Evolutionary conservation across 2,888 invertebrate species (phyloP), one percentile per base, ranked within the genome.

Genomic region (Dryococelus australis): DNA sequence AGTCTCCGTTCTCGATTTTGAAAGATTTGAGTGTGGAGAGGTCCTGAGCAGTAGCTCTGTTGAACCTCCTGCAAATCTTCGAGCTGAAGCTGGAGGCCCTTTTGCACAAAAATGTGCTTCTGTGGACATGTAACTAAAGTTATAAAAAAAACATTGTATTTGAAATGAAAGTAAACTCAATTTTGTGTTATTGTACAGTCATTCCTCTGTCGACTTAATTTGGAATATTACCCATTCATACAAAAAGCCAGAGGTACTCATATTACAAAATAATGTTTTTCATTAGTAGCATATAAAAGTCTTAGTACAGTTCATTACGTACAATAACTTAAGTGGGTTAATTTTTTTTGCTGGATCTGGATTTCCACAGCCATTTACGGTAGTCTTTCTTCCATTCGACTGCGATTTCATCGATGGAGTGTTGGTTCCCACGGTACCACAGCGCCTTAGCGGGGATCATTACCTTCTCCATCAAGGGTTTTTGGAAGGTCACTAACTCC

Each of bases 1-100:
- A 78, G 90, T 93, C n/a, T 90, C 91, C 91, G 93, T 98, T 28
- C 91, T 97, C 13, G 97, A 98, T 92, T 99, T 97, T 92, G 94
- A 96, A 88, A 94, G 99, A 89, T 98, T 96, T 92, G 97, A 98
- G 91, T 97, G 98, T 92, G 98, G 99, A 0, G 98, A 97, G 83
- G 86, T 87, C 35, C 26, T 88, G 27, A 53, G 83, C 27, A 53
- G 28, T 28, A 83, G 16, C 16, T 28, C 43, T 12, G 28, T 83
- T 6, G 43, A 83, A 20, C 27, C 83, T 12, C 16, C 35, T 27
- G 43, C n/a, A 26, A 43, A 83, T 28, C 28, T 83, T 20, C 35
- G 12, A 28, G 83, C 83, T 12, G 28, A 83, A 35, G 35, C n/a
- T 16, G 83, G 83, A 83, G 83, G 27, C 28, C 16, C 35, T 35